Conservation (phyloP, 23 tunicate genomes). For the Styela plicata region DNA sequence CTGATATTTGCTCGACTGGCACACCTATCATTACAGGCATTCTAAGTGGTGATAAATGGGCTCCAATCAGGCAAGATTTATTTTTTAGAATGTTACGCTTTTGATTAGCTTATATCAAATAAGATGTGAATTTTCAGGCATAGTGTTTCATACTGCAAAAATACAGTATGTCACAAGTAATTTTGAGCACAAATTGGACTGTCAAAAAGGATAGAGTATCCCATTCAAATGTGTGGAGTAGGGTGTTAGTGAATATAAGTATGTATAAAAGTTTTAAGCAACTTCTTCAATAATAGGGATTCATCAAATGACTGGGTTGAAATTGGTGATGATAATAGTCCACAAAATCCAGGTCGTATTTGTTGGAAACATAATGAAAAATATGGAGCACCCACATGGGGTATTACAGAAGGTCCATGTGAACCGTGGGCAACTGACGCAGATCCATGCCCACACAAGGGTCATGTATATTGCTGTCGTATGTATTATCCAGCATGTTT, state of each 20-base stretch:
- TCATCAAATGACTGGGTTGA: slow-evolving; percentile 63
- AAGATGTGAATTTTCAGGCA: no score
- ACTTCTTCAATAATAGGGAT: slow-evolving; percentile 33
- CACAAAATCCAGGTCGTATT: slow-evolving; percentile 21
- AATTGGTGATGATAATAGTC: slow-evolving; percentile 51
- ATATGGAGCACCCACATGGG: slow-evolving; percentile 58
- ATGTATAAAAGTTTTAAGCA: background rate
- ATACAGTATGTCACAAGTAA: no score
- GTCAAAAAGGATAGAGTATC: no score
- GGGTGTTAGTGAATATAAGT: background rate
- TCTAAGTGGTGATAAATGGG: slow-evolving; percentile 56
- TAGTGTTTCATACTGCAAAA: no score
- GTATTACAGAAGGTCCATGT: slow-evolving; percentile 36
- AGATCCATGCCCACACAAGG: slow-evolving; percentile 56
- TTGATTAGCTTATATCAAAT: no score
- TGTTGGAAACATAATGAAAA: slow-evolving; percentile 55
- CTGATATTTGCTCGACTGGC: slow-evolving; percentile 43
- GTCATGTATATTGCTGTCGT: slow-evolving; percentile 68
- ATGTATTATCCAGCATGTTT: slow-evolving; percentile 21
- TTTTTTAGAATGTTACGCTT: no score
- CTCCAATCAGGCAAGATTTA: slow-evolving; percentile 56
- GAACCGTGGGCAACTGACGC: slow-evolving; percentile 34
- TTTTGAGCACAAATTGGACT: no score
- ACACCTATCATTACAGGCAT: slow-evolving; percentile 47
- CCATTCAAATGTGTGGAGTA: no score